Conservation (phyloP, 2,888 invertebrate species). For the Phaonia tiefii region DNA sequence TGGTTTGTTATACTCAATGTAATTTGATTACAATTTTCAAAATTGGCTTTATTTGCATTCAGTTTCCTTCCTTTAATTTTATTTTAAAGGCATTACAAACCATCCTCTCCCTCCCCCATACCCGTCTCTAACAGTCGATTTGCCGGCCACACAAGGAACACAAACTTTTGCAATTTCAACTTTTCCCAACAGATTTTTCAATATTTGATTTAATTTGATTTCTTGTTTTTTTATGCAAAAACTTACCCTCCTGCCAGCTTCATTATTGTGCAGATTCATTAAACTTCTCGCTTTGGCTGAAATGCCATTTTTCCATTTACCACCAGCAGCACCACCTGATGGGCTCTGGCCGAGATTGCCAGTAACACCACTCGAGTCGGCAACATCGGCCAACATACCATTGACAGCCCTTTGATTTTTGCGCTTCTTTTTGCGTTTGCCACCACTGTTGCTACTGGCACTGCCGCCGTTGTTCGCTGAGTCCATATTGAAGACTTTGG, state of each 20-base stretch:
- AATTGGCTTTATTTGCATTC: conserved; percentile 45
- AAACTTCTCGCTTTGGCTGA: conserved; percentile 86
- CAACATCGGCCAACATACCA: conserved; percentile 67
- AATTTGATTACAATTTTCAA: conserved; percentile 54
- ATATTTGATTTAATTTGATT: conserved; percentile 15
- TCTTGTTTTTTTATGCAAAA: neutral
- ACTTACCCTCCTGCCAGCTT: conserved; percentile 96
- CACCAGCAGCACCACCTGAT: conserved; percentile 46
- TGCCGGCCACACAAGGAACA: neutral
- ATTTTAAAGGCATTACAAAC: too few relatives aligned
- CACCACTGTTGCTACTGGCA: conserved; percentile 63
- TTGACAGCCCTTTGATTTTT: conserved; percentile 78
- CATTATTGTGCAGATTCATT: conserved; percentile 99
- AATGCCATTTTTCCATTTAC: conserved; percentile 73
- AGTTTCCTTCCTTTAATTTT: conserved; percentile 11
- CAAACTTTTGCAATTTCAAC: neutral
- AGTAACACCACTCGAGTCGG: conserved; percentile 39
- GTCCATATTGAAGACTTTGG: conserved; percentile 79
- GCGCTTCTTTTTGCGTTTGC: conserved; percentile 75
- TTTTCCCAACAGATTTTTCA: conserved; percentile 28
- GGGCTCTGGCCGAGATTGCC: conserved; percentile 22
- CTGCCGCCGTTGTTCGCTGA: conserved; percentile 42
- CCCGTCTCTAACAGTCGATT: neutral
- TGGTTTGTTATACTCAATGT: conserved; percentile 35
- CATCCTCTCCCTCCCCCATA: neutral